These are phyloP conservation scores for Lithobates sylvaticus DNA, from an alignment of 2,797 vertebrate species.

Conservation along the genomic window DNA sequence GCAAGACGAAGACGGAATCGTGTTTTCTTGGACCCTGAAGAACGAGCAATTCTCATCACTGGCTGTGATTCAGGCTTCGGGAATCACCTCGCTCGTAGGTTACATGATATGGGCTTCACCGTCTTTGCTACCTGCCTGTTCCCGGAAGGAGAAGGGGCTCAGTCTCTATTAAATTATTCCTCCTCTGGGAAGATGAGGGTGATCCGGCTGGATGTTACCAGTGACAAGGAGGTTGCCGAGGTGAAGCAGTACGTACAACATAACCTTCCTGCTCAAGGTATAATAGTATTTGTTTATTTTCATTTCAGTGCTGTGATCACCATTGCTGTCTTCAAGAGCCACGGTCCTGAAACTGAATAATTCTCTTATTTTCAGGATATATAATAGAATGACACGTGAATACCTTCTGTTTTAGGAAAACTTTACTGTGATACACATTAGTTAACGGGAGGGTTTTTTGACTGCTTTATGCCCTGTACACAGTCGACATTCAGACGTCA, in stretches of 20 bases:
- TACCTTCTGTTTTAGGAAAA: too few species aligned
- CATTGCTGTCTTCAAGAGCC: too few species aligned
- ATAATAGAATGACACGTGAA: too few species aligned
- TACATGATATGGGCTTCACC: slow-evolving; percentile 67
- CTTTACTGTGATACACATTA: too few species aligned
- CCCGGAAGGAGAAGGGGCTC: slow-evolving; percentile 66
- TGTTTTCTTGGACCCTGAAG: slow-evolving; percentile 54
- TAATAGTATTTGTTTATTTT: neutral
- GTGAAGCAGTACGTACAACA: slow-evolving; percentile 67
- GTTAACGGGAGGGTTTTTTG: too few species aligned
- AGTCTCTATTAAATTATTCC: slow-evolving; percentile 58
- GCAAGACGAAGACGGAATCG: neutral
- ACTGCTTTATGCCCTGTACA: too few species aligned
- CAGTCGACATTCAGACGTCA: too few species aligned
- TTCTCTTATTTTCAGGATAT: too few species aligned
- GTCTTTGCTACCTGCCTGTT: slow-evolving; percentile 69
- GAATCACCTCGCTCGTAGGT: slow-evolving; percentile 66
- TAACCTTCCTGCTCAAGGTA: slow-evolving; percentile 67
- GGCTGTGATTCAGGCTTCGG: slow-evolving; percentile 73
- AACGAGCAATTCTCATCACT: slow-evolving; percentile 70
- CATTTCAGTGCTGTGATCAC: too few species aligned
- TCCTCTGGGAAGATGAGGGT: slow-evolving; percentile 56
- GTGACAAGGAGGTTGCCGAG: slow-evolving; percentile 62
- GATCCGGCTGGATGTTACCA: slow-evolving; percentile 67
- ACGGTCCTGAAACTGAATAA: too few species aligned